Percentiles rank a stretch among this genome's conserved stretches.
phyloP scores from a whole-genome alignment of 1,140 invertebrate species.

The Ceratina japonica region DNA sequence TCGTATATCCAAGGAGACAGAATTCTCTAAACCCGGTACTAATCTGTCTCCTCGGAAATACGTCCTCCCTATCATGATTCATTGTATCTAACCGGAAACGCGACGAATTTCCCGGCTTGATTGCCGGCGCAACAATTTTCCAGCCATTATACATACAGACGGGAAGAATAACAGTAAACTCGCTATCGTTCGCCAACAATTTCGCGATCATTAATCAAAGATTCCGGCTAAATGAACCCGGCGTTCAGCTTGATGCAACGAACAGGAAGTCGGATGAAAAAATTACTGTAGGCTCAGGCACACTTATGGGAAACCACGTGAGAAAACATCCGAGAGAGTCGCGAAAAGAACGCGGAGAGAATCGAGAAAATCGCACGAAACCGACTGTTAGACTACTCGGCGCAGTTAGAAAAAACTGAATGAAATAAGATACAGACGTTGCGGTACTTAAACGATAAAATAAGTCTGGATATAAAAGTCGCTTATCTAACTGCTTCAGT shows the following conservation, averaged over 20 bases:
- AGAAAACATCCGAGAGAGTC: not conserved
- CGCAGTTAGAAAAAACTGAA: too few species aligned
- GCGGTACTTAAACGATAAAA: not conserved
- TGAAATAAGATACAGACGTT: not conserved
- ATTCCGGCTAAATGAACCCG: too few species aligned
- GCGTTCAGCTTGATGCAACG: too few species aligned
- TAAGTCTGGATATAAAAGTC: not conserved
- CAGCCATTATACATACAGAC: too few species aligned
- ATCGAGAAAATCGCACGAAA: not conserved
- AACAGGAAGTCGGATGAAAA: not conserved
- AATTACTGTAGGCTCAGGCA: not conserved
- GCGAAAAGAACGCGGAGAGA: too few species aligned
- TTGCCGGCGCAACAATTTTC: too few species aligned
- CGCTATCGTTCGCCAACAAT: too few species aligned
- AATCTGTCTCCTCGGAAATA: constrained; percentile 18
- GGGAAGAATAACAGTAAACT: too few species aligned
- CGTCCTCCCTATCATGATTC: not conserved
- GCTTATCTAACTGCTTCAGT: too few species aligned
- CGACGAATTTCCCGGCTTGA: too few species aligned
- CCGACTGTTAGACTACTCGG: too few species aligned
- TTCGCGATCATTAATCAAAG: too few species aligned
- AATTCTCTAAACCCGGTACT: constrained; percentile 19
- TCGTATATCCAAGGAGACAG: constrained; percentile 25
- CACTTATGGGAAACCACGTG: not conserved
- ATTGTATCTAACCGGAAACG: not conserved